Evolutionary conservation across 2,888 invertebrate genomes (phyloP).

Genomic region (Formica aserva): DNA sequence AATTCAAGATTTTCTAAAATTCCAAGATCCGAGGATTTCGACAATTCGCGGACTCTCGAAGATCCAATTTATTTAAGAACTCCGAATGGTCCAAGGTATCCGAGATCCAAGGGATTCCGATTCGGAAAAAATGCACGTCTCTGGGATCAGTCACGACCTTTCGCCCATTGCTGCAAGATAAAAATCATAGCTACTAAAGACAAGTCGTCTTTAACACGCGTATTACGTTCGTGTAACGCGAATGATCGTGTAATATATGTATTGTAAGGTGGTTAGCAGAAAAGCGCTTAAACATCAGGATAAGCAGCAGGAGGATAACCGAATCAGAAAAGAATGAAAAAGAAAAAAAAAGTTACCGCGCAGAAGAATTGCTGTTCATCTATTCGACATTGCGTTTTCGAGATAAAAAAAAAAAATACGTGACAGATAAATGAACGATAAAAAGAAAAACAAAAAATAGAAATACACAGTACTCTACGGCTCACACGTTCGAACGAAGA

Average conservation of each 20-base stretch:
- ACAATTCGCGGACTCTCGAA: not conserved
- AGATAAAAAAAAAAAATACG: constrained; percentile 48
- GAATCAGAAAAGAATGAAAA: constrained; percentile 16
- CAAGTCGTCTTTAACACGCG: constrained; percentile 60
- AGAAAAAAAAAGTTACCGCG: constrained; percentile 44
- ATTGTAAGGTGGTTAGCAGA: constrained; percentile 62
- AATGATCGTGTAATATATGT: constrained; percentile 62
- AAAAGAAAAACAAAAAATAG: constrained; percentile 67
- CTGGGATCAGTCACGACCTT: constrained; percentile 62
- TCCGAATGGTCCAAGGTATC: not conserved
- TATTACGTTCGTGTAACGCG: constrained; percentile 44
- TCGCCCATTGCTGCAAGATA: constrained; percentile 60
- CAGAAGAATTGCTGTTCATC: constrained; percentile 58
- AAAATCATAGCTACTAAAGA: constrained; percentile 64
- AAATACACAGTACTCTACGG: constrained; percentile 72
- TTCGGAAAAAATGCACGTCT: not conserved
- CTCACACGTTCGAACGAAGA: constrained; percentile 70
- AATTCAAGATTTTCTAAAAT: not conserved
- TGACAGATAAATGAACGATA: constrained; percentile 27
- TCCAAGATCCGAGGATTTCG: not conserved
- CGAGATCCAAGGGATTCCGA: not conserved
- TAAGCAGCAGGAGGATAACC: constrained; percentile 24
- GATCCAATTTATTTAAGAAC: not conserved
- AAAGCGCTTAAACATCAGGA: constrained; percentile 36
- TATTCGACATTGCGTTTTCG: constrained; percentile 71